These are phyloP conservation scores for Pseudochirops corinnae DNA, from an alignment of 2,797 vertebrate species.

Conservation along the genomic window DNA sequence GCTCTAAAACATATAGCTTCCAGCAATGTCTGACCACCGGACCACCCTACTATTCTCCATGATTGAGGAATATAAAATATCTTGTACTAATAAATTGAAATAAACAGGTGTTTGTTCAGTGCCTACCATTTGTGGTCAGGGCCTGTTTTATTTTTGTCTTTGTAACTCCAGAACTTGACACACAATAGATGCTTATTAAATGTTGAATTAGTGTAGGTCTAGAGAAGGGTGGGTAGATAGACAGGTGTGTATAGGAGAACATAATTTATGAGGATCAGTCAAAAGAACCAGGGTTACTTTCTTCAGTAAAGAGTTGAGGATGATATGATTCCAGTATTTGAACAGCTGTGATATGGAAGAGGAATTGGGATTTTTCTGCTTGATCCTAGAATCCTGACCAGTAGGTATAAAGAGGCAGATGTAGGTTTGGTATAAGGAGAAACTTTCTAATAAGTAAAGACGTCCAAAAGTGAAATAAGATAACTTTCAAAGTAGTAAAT, in stretches of 20 bases:
- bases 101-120: background rate
- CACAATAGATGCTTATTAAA: background rate
- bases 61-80: background rate
- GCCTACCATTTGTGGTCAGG: background rate
- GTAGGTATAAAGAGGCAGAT: background rate
- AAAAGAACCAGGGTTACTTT: background rate
- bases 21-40: background rate
- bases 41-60: background rate
- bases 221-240: background rate
- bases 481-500: background rate
- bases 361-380: background rate
- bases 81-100: background rate
- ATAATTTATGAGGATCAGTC: background rate
- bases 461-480: background rate
- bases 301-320: background rate
- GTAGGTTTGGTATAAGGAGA: background rate
- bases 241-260: background rate
- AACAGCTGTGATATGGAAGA: background rate
- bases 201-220: background rate
- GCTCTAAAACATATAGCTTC: background rate
- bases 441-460: background rate
- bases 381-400: background rate
- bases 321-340: background rate
- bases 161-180: background rate
- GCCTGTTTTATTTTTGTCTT: background rate